Percentiles rank a stretch among this genome's conserved stretches.
These are phyloP conservation scores for Tortricodes alternella DNA, from an alignment of 2,888 invertebrate species.

Conservation along the genomic window DNA sequence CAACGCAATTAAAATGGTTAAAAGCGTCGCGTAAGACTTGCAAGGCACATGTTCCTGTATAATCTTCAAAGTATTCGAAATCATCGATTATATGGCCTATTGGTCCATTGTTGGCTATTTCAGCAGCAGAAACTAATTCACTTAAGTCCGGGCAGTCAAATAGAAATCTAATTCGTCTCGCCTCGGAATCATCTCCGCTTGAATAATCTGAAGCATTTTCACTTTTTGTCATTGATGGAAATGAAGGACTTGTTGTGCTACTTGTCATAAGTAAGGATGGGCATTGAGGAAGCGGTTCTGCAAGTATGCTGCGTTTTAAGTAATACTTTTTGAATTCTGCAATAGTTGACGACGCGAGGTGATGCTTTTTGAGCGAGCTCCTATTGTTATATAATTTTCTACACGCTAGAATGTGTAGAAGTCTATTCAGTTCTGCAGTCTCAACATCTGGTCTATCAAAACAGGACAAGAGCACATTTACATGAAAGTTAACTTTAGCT, in stretches of 20 bases:
- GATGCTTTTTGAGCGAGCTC: slow-evolving; percentile 62
- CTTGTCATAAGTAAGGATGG: slow-evolving; percentile 41
- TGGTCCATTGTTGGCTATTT: slow-evolving; percentile 61
- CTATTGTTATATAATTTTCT: slow-evolving; percentile 70
- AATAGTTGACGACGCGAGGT: slow-evolving; percentile 50
- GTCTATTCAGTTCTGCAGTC: slow-evolving; percentile 60
- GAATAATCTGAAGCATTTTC: slow-evolving; percentile 43
- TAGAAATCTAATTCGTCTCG: slow-evolving; percentile 51
- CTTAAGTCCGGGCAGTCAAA: slow-evolving; percentile 73
- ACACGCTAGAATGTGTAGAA: slow-evolving; percentile 66
- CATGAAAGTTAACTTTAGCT: slow-evolving; percentile 69
- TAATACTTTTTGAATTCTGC: slow-evolving; percentile 66
- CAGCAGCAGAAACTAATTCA: slow-evolving; percentile 68
- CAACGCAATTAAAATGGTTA: slow-evolving; percentile 67
- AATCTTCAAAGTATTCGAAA: slow-evolving; percentile 72
- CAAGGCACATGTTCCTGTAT: slow-evolving; percentile 53
- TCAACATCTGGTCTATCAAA: slow-evolving; percentile 68
- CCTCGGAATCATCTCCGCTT: slow-evolving; percentile 43
- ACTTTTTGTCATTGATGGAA: slow-evolving; percentile 55
- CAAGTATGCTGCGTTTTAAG: slow-evolving; percentile 67
- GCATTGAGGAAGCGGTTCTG: slow-evolving; percentile 58
- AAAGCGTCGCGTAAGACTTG: slow-evolving; percentile 66
- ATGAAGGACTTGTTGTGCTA: slow-evolving; percentile 45
- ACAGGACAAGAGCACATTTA: slow-evolving; percentile 66
- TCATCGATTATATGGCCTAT: slow-evolving; percentile 64